Evolutionary conservation across 2,888 invertebrate species (phyloP), one percentile per base, ranked within the genome.

Genomic region (Phyto melanocephala): DNA sequence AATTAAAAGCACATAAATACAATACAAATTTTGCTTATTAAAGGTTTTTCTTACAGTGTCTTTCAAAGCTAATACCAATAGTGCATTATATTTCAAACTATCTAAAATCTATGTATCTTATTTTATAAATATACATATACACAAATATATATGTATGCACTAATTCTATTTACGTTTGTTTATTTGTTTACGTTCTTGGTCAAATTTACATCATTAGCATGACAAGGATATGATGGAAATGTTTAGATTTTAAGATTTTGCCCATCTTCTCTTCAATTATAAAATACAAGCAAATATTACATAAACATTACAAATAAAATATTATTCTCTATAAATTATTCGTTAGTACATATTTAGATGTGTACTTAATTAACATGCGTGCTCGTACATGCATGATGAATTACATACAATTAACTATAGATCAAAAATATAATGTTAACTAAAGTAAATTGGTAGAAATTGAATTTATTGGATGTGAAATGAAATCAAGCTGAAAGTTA

Each of bases 401-500:
- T 70, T 68, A 22, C 52, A 33, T 52, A 1, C 1, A 15, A 50
- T n/a, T 35, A 42, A 24, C 42, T 54, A 22, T 13, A 11, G 7
- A 37, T 70, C 17, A 13, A 35, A 70, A 70, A 37, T 54, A 35
- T 50, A 33, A 40, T 33, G 58, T 76, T 50, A 67, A 8, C 50
- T 20, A 58, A 37, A 67, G 40, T 50, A 47, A n/a, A 68, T 76
- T 76, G 47, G 33, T 40, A 67, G 4, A 47, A 42, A 62, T 62
- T 62, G n/a, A 52, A 24, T 70, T 24, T 50, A 33, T n/a, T 52
- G 45, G 24, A 52, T 42, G 35, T 45, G 20, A 17, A 65, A 56
- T 75, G 37, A 65, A 65, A 75, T 75, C 35, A 58, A 47, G 47
- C 17, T 47, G 10, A 47, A 65, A 65, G 37, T 65, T 75, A 65